Conservation (phyloP, 2,888 invertebrate species). For the Boloria euphrosyne region DNA sequence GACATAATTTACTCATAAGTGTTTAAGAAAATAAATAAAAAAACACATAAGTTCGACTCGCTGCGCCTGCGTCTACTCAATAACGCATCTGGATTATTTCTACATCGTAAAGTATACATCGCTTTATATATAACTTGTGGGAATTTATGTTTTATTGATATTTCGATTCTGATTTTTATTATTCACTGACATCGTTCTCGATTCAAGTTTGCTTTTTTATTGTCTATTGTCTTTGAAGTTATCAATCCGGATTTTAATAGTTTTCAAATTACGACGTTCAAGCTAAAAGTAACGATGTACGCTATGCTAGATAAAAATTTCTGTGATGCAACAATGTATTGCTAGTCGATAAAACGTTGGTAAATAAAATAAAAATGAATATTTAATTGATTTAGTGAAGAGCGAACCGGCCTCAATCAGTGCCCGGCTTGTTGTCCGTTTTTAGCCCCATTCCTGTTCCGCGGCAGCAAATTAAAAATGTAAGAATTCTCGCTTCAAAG, state of each 20-base stretch:
- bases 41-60: constrained; percentile 38
- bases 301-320: constrained; percentile 7
- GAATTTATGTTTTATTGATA: constrained; percentile 28
- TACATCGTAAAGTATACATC: constrained; percentile 35
- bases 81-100: constrained; percentile 51
- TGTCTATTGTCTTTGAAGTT: constrained; percentile 20
- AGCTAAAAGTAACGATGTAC: not conserved
- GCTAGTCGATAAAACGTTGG: not conserved
- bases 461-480: constrained; percentile 79
- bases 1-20: constrained; percentile 67
- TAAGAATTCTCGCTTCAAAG: constrained; percentile 80
- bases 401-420: constrained; percentile 42
- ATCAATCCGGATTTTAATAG: constrained; percentile 15
- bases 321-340: constrained; percentile 3
- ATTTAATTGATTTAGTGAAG: constrained; percentile 40
- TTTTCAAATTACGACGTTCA: constrained; percentile 7
- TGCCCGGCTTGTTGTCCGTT: constrained; percentile 60
- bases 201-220: constrained; percentile 20
- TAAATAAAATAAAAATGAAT: constrained; percentile 37
- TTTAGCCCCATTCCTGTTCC: constrained; percentile 74
- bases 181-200: constrained; percentile 22
- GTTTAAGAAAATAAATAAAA: constrained; percentile 65
- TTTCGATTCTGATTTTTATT: constrained; percentile 20
- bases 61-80: constrained; percentile 63
- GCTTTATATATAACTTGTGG: constrained; percentile 29